Evolutionary conservation across 2,797 vertebrate species (phyloP).

Genomic region (Buphagus erythrorhynchus): DNA sequence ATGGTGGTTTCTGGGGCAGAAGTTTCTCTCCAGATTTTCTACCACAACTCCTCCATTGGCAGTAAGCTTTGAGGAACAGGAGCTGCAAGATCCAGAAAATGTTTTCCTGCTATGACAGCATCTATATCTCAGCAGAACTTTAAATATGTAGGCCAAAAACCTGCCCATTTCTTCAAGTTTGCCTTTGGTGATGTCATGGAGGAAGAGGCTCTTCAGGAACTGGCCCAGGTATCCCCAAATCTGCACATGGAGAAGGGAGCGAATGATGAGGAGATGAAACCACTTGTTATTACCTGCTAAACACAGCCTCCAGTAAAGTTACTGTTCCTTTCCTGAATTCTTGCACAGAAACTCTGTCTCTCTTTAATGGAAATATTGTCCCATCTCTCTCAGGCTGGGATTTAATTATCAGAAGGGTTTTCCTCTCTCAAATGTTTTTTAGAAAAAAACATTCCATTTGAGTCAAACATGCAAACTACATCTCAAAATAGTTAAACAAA

Average conservation of each 20-base stretch:
- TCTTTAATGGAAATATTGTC: background rate
- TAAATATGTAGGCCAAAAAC: background rate
- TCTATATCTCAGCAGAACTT: background rate
- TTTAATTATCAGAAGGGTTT: background rate
- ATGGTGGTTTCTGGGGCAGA: background rate
- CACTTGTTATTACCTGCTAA: background rate
- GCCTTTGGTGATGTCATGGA: background rate
- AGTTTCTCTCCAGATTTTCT: background rate
- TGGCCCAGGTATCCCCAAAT: background rate
- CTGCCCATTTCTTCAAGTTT: background rate
- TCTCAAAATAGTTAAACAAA: slow-evolving; percentile 22
- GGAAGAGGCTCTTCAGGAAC: background rate
- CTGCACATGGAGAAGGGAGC: background rate
- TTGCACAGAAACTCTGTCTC: background rate
- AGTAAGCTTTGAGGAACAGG: background rate
- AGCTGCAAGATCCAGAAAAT: background rate
- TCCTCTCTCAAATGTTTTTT: background rate
- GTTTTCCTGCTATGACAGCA: background rate
- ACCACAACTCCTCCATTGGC: background rate
- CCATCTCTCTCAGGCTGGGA: background rate
- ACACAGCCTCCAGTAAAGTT: background rate
- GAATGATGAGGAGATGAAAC: background rate
- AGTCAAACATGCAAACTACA: slow-evolving; percentile 3
- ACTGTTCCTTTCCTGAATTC: background rate
- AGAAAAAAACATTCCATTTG: background rate